A percentile compares a stretch with the other conserved stretches of the same genome.
phyloP scores from a whole-genome alignment of 92 coral and sea anemone species.

The Epizoanthus fatuus region DNA sequence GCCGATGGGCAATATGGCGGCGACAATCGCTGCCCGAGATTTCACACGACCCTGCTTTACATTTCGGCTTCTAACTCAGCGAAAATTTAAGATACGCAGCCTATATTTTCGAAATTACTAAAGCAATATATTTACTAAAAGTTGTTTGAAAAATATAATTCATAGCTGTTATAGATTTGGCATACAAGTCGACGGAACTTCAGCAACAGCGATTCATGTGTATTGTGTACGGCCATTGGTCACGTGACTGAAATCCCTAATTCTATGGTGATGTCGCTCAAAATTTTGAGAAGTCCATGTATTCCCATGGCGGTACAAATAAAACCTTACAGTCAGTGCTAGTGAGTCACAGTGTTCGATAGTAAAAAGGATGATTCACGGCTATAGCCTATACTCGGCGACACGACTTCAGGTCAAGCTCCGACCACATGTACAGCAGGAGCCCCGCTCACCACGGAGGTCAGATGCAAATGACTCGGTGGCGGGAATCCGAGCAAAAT shows the following conservation, averaged over 20 bases:
- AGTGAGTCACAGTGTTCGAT: background rate
- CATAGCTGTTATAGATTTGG: background rate
- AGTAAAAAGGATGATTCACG: background rate
- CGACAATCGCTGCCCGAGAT: background rate
- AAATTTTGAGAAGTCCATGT: conserved; percentile 40
- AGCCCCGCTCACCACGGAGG: conserved; percentile 31
- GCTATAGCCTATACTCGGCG: background rate
- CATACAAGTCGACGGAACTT: background rate
- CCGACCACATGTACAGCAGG: background rate
- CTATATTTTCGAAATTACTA: background rate
- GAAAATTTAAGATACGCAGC: background rate
- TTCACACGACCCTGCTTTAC: background rate
- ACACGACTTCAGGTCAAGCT: conserved; percentile 16
- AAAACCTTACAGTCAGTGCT: background rate
- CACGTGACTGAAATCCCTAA: conserved; percentile 18
- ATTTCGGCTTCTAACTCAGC: background rate
- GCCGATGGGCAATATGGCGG: background rate
- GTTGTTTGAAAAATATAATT: background rate
- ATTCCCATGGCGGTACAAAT: conserved; percentile 30
- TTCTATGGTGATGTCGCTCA: conserved; percentile 28
- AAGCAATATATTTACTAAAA: conserved; percentile 1
- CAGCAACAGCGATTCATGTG: background rate
- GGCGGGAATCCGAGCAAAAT: conserved; percentile 2
- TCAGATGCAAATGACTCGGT: conserved; percentile 59
- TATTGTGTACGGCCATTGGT: background rate